Evolutionary conservation across 2,113 vertebrate genomes (phyloP).

Genomic region (Cryptoleucopteryx plumbea): DNA sequence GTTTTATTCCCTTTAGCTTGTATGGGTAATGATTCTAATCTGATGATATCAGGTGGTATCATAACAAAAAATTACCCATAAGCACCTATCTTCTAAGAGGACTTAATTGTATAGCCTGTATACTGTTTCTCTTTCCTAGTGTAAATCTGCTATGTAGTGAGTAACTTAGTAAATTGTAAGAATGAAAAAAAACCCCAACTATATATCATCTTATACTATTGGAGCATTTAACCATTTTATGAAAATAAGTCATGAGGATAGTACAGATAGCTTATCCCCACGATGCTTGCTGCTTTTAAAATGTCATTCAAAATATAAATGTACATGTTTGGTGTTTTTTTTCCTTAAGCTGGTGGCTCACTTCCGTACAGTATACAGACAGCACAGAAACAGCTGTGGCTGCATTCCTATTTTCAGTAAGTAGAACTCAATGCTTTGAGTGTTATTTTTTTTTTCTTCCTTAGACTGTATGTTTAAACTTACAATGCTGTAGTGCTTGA

Average conservation of each 20-base stretch:
- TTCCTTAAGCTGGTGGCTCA: slow-evolving; percentile 87
- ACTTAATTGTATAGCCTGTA: not conserved
- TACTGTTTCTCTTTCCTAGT: not conserved
- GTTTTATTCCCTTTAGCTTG: not conserved
- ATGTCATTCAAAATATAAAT: not conserved
- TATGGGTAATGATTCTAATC: not conserved
- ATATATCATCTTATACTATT: not conserved
- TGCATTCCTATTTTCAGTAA: slow-evolving; percentile 96
- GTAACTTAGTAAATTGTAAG: not conserved
- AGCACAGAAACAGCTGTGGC: slow-evolving; percentile 93
- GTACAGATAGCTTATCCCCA: not conserved
- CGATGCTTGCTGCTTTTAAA: not conserved
- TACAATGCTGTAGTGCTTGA: not conserved
- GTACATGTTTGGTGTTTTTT: not conserved
- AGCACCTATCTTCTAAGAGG: not conserved
- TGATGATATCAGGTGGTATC: not conserved
- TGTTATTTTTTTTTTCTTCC: not conserved
- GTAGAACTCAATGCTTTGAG: slow-evolving; percentile 48
- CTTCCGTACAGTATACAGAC: slow-evolving; percentile 95
- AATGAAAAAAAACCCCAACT: not conserved
- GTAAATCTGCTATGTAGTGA: not conserved
- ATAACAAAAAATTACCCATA: not conserved
- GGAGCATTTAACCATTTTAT: not conserved
- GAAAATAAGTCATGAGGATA: not conserved
- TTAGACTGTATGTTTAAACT: not conserved